phyloP scores from a whole-genome alignment of 64 coral and sea anemone species.

The Montipora cactus region DNA sequence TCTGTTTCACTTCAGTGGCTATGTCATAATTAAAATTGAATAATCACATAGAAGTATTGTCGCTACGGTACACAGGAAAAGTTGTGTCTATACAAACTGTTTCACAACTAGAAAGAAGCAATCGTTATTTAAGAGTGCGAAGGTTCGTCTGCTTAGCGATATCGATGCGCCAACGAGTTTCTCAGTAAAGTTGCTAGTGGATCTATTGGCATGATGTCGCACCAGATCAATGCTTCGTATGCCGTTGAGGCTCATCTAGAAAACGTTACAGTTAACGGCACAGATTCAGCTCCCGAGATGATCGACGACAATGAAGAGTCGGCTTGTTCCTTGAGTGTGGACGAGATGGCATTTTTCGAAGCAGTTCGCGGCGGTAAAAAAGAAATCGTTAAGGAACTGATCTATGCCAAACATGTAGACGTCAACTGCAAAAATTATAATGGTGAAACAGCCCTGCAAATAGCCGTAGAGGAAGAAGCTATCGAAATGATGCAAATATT shows the following conservation, averaged over 20 bases:
- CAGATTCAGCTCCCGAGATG: neutral
- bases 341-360: conserved; percentile 61
- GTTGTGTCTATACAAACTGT: neutral
- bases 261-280: neutral
- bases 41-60: neutral
- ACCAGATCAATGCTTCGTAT: neutral
- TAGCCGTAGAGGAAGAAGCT: conserved; percentile 58
- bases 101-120: no score
- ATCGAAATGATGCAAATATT: conserved; percentile 56
- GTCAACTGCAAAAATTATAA: conserved; percentile 68
- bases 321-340: no score
- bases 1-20: neutral
- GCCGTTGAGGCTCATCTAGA: neutral
- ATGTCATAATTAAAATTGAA: neutral
- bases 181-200: no score
- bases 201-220: neutral
- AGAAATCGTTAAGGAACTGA: conserved; percentile 36
- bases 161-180: no score
- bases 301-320: conserved; percentile 12
- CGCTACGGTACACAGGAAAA: neutral
- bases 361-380: conserved; percentile 63
- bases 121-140: no score
- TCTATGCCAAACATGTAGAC: conserved; percentile 27
- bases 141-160: no score
- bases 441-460: conserved; percentile 73